Evolutionary conservation across 2,888 invertebrate genomes (phyloP), one percentile per base, ranked within the genome.

Genomic region (Tuta absoluta): DNA sequence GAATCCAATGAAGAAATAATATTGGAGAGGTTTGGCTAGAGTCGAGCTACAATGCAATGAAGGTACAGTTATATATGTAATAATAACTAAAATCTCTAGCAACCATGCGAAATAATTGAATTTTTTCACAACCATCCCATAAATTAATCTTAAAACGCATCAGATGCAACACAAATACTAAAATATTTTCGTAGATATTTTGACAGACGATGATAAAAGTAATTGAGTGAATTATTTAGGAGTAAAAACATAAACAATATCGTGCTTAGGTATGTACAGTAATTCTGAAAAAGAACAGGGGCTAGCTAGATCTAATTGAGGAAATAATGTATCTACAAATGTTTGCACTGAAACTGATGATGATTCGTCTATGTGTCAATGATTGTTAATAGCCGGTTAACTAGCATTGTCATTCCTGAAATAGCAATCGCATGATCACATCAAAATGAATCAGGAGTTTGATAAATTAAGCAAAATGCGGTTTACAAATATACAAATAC

Each of bases 301-400:
- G 73, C 70, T 79, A 80, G 63, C 69, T 70, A 75, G 81, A 81
- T 84, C 82, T 82, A 81, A 84, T 84, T 82, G 82, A 85, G 81
- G 82, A 84, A 82, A 81, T 76, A 79, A 74, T 69, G 64, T 68
- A 65, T 69, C 73, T 71, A 75, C 65, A 63, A 63, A 68, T 69
- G 56, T 24, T 53, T 53, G 65, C 69, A 67, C 70, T n/a, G n/a
- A n/a, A 68, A 64, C 59, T 56, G 63, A 62, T 57, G 33, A 72
- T 72, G 71, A 69, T 62, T 33, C 59, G 53, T 67, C 68, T 65
- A 62, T 45, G n/a, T 33, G 70, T 67, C 53, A 21, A 17, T 57
- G 64, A 38, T 66, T 62, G 51, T 37, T 62, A 58, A 68, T 60
- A 69, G 68, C 69, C 66, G 48, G 65, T 66, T 69, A 67, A 65